Evolutionary conservation across 2,888 invertebrate species (phyloP), one percentile per base, ranked within the genome.

Genomic region (Steinernema hermaphroditum): DNA sequence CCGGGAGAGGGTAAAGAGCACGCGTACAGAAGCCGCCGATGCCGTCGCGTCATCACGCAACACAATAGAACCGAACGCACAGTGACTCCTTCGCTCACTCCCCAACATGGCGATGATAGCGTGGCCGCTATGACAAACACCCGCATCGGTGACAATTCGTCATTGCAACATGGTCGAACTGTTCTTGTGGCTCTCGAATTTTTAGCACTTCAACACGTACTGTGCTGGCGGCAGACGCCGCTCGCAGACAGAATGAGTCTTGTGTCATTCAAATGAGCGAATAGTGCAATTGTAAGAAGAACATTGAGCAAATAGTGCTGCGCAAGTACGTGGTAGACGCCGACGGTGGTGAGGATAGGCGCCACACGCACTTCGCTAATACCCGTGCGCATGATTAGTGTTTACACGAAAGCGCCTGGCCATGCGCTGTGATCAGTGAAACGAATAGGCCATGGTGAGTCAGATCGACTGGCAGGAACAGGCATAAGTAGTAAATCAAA

Each of bases 221-320:
- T n/a, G n/a, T n/a, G n/a, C n/a, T n/a, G n/a, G 37, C 37, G 37
- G 6, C 37, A 37, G 37, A 37, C 37, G 62, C 29, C 62, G 27
- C 29, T 62, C 32, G 62, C 32, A 14, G 27, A 9, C 46, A 32
- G 62, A 19, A 50, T 32, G 16, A 62, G 4, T 46, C 29, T 62
- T 62, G 32, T 32, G 62, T 32, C 62, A 62, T 62, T 62, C 29
- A 62, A 62, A 62, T 62, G 62, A 16, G 32, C 62, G 62, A 29
- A 62, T 62, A 62, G 62, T 62, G 62, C 62, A 62, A 62, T 29
- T 32, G 62, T 62, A 62, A 62, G 62, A 62, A 62, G 27, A 62
- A 62, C 62, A 62, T 27, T 62, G 62, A 62, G 62, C 62, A 62
- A 62, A 62, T 62, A 62, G 62, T 62, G 34, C 19, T 62, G 32